A percentile compares a stretch with the other conserved stretches of the same genome.
Conservation (phyloP, 2,888 invertebrate species). For the Ceraclea dissimilis region DNA sequence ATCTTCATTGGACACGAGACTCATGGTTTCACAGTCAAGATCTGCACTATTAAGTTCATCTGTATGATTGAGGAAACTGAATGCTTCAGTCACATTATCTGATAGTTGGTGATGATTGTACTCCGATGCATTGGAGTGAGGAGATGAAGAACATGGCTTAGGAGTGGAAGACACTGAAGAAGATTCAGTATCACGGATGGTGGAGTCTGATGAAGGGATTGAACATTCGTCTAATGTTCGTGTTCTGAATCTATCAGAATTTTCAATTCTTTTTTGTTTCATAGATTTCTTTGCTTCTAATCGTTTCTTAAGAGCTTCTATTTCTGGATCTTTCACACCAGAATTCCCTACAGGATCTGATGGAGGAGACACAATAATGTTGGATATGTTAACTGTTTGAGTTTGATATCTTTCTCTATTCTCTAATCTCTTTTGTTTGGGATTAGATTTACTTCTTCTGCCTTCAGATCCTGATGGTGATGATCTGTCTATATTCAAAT, state of each 20-base stretch:
- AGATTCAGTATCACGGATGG: constrained; percentile 39
- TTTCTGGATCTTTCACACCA: constrained; percentile 21
- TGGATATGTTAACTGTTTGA: constrained; percentile 45
- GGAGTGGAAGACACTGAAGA: constrained; percentile 37
- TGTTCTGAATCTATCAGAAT: constrained; percentile 68
- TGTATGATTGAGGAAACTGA: constrained; percentile 13
- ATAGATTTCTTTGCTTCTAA: constrained; percentile 43
- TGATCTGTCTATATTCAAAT: not conserved
- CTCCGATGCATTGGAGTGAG: constrained; percentile 11
- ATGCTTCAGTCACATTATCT: constrained; percentile 13
- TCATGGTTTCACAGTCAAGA: constrained; percentile 54
- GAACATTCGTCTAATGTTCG: constrained; percentile 56
- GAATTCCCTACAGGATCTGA: constrained; percentile 26
- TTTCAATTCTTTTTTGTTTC: constrained; percentile 54
- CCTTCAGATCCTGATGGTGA: constrained; percentile 30
- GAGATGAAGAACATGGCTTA: constrained; percentile 25
- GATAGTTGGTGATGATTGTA: constrained; percentile 16
- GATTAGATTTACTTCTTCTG: constrained; percentile 36
- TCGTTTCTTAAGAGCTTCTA: constrained; percentile 39
- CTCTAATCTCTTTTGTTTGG: constrained; percentile 58
- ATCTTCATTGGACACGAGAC: constrained; percentile 64
- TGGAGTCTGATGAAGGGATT: constrained; percentile 46
- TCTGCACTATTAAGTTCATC: constrained; percentile 17
- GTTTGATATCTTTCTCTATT: constrained; percentile 66
- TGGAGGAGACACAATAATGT: constrained; percentile 29